Evolutionary conservation across 2,888 invertebrate species (phyloP).

Genomic region (Zygaena filipendulae): DNA sequence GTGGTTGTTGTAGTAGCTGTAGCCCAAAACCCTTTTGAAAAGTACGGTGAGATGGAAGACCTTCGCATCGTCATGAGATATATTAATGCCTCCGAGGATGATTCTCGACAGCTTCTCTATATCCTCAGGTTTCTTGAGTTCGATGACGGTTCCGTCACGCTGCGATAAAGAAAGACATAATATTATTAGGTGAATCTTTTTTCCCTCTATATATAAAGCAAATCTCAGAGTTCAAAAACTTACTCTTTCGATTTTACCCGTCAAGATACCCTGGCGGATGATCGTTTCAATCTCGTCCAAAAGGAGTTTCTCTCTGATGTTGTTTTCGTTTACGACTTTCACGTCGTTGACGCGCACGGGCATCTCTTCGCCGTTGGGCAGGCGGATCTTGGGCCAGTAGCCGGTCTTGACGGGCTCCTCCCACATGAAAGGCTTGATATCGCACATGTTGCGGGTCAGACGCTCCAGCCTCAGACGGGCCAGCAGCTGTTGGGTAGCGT

Average conservation of each 20-base stretch:
- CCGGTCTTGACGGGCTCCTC: constrained; percentile 48
- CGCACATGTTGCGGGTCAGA: constrained; percentile 54
- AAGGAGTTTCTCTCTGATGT: constrained; percentile 31
- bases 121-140: constrained; percentile 73
- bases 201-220: background rate
- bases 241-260: constrained; percentile 45
- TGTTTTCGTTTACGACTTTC: constrained; percentile 29
- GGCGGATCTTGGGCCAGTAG: constrained; percentile 69
- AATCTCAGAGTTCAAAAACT: no score
- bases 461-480: constrained; percentile 69
- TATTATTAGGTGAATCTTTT: background rate
- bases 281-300: constrained; percentile 58
- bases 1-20: constrained; percentile 43
- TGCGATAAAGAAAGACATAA: constrained; percentile 19
- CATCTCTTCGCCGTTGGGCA: constrained; percentile 67
- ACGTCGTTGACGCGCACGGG: constrained; percentile 61
- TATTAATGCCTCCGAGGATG: constrained; percentile 71
- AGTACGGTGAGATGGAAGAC: constrained; percentile 48
- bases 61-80: constrained; percentile 65
- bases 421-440: constrained; percentile 56
- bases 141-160: constrained; percentile 69
- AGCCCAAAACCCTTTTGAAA: constrained; percentile 41
- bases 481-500: constrained; percentile 71
- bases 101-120: constrained; percentile 74
- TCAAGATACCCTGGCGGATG: constrained; percentile 56